phyloP scores from a whole-genome alignment of 2,797 vertebrate genomes.

The Sparidentex hasta region DNA sequence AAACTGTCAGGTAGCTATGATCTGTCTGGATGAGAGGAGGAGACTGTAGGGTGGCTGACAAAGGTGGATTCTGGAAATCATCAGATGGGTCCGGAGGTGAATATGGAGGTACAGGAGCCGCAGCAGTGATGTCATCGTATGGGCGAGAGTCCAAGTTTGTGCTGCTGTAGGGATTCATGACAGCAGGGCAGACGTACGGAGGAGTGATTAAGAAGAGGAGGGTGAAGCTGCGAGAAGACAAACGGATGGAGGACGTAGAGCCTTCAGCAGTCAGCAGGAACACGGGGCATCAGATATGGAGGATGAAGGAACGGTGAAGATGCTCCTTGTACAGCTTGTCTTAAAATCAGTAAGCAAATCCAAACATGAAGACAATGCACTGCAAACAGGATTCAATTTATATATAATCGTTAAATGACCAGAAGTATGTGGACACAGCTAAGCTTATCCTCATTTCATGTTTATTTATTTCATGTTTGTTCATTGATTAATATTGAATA shows the following conservation, averaged over 20 bases:
- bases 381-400: neutral
- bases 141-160: neutral
- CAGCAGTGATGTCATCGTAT: accelerated
- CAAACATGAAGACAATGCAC: neutral
- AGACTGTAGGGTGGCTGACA: accelerated
- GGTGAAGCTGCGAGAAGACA: neutral
- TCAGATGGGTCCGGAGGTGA: neutral
- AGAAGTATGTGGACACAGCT: neutral
- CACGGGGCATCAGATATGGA: neutral
- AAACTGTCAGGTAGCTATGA: slow-evolving; percentile 1
- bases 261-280: slow-evolving; percentile 14
- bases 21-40: slow-evolving; percentile 16
- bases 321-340: neutral
- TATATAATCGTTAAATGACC: neutral
- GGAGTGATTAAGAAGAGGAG: neutral
- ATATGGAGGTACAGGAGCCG: neutral
- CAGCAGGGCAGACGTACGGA: neutral
- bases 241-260: neutral
- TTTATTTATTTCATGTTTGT: too few species aligned
- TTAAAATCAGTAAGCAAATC: neutral
- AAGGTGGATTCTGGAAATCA: neutral
- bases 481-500: neutral
- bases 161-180: slow-evolving; percentile 61
- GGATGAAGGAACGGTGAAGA: slow-evolving; percentile 15
- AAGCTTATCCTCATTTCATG: too few species aligned